Conservation (phyloP, 2,888 invertebrate species). For the Xylophagus ater region DNA sequence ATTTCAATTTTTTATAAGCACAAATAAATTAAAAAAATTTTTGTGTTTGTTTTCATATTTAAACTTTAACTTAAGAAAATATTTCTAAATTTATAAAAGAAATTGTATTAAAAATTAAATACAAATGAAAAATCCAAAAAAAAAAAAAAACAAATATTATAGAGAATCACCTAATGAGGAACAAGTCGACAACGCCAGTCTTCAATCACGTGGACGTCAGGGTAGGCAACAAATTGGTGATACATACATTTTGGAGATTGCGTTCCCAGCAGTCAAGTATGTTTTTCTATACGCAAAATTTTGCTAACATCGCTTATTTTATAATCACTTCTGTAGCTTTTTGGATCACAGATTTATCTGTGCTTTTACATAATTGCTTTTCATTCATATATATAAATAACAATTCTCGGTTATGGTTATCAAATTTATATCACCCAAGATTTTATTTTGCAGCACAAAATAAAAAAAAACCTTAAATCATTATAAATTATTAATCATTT, state of each 20-base stretch:
- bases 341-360: too few relatives aligned
- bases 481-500: too few relatives aligned
- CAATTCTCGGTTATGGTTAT: too few relatives aligned
- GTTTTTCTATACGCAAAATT: too few relatives aligned
- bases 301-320: too few relatives aligned
- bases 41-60: constrained; percentile 7
- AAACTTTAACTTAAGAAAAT: constrained; percentile 4
- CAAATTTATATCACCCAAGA: too few relatives aligned
- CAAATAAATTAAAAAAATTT: constrained; percentile 1
- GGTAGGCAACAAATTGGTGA: constrained; percentile 73
- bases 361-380: too few relatives aligned
- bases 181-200: constrained; percentile 13
- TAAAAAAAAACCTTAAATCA: too few relatives aligned
- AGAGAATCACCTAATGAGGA: constrained; percentile 26
- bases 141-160: constrained; percentile 24
- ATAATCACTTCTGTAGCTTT: too few relatives aligned
- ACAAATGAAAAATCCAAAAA: constrained; percentile 4
- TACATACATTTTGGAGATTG: constrained; percentile 83
- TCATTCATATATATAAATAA: too few relatives aligned
- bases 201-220: constrained; percentile 46
- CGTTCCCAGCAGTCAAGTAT: constrained; percentile 89
- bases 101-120: background rate
- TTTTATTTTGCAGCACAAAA: too few relatives aligned
- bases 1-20: background rate
- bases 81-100: background rate